Base-by-base conservation (phyloP, 1,140 invertebrate species). In the Eumeta japonica region DNA sequence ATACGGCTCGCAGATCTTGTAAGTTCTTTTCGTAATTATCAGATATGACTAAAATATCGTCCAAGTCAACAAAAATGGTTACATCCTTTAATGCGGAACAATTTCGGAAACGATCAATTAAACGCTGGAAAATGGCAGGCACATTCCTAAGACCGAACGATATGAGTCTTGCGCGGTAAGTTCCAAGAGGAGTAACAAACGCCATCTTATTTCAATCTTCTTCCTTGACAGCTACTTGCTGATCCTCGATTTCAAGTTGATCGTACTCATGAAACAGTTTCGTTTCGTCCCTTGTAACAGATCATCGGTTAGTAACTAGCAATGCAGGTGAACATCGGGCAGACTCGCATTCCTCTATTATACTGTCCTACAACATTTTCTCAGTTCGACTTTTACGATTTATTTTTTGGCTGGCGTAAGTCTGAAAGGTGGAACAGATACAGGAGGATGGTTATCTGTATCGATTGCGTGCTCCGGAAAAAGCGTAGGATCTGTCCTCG, bases 31-130 rank as follows among this genome's bases (percentile, higher is more conserved):
- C 48, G 39, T 72, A 63, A 2, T 41, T 50, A 16, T 47, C 38
- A 13, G 50, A 49, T 2, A 57, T 28, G 2, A 72, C 38, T 17
- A 75, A 53, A 4, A 73, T 48, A 35, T 68, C 64, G 33, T 67
- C 56, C 5, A 74, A 40, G 43, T 71, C 75, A 10, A 52, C 53
- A 10, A 36, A 14, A 3, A 36, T 7, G 11, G 27, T 28, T 19
- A 36, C 17, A 28, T 55, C 30, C 24, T 41, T 17, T 10, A 51
- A 14, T 10, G 37, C 35, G 18, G 44, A 28, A 3, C 48, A 35
- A 20, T 45, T 36, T 19, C 28, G 28, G 11, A 30, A 30, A 9
- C 28, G 5, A 12, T 30, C 28, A 4, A 30, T 30, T 13, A 30
- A 12, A 4, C 28, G 5, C 11, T 30, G 28, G 11, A 30, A 30